Base-by-base conservation (phyloP, 2,888 invertebrate genomes). In the Ypsolopha sequella region DNA sequence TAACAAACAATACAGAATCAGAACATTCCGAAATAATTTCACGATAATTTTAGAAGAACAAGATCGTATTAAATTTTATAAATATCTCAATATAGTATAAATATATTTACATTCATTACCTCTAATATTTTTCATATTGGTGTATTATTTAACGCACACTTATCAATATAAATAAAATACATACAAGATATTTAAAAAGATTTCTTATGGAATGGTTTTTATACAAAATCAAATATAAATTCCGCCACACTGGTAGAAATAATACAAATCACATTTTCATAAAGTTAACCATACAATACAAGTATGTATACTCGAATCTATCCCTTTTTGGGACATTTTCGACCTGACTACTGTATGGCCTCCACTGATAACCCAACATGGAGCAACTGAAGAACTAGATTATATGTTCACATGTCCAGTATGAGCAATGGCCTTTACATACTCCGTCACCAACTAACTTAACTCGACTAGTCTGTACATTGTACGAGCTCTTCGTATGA, bases 41-140 rank as follows among this genome's bases (percentile, higher is more conserved):
- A 80, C 70, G 70, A 77, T 77, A 77, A 74, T 70, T 76, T 80
- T 76, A 80, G 78, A 84, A 84, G 84, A 84, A 81, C 81, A 81
- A 82, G 80, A 82, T 76, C 76, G 76, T 84, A 81, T 79, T 84
- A 79, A 84, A 79, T 80, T 81, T 82, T 81, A 85, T 84, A 84
- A 84, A 85, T 85, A 85, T 85, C 76, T 50, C 80, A 80, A 77
- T 84, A 80, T 75, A 77, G 70, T 81, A 84, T 85, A 86, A 86
- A 85, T 86, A 85, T 86, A 86, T 86, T 81, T 86, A 86, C 86
- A 86, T 68, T 77, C 68, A 66, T 78, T 80, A 77, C 67, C 63
- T 61, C 73, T 82, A 82, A 77, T 78, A 49, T 63, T 69, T 68
- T 68, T 79, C 73, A 84, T 81, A 82, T 86, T 86, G 86, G 86